These are phyloP conservation scores for Ophonus ardosiacus DNA, from an alignment of 2,888 invertebrate species.

Conservation along the genomic window DNA sequence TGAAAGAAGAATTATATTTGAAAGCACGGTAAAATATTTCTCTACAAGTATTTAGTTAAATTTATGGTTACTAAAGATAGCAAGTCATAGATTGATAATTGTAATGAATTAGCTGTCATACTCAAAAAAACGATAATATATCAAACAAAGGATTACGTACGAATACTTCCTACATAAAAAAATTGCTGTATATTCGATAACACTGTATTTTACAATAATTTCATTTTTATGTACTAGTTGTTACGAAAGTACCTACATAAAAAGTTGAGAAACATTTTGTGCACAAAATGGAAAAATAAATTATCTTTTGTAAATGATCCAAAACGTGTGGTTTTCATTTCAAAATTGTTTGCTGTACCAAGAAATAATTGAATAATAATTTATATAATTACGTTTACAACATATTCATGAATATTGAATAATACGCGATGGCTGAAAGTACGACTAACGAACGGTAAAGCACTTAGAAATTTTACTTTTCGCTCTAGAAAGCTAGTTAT, in stretches of 20 bases:
- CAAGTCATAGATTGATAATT: too few relatives aligned
- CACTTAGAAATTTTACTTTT: constrained; percentile 52
- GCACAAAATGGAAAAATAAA: background rate
- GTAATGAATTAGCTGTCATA: too few relatives aligned
- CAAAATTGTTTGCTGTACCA: background rate
- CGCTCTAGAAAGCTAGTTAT: constrained; percentile 39
- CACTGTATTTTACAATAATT: background rate
- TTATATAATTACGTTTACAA: constrained; percentile 32
- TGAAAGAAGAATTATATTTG: background rate
- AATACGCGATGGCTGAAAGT: constrained; percentile 39
- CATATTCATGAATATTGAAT: constrained; percentile 53
- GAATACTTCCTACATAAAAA: too few relatives aligned
- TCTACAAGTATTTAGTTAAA: too few relatives aligned
- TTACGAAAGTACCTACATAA: background rate
- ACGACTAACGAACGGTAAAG: constrained; percentile 39
- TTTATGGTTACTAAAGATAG: too few relatives aligned
- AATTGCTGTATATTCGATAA: too few relatives aligned
- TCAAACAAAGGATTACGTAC: too few relatives aligned
- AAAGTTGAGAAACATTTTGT: background rate
- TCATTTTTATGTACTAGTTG: background rate
- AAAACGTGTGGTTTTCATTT: constrained; percentile 18
- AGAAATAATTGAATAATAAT: constrained; percentile 2
- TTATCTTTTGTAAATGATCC: background rate
- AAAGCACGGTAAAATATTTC: too few relatives aligned
- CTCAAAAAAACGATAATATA: too few relatives aligned